A percentile compares a stretch with the other conserved stretches of the same genome.
Conservation (phyloP, 2,797 vertebrate species). For the Lepilemur septentrionalis region DNA sequence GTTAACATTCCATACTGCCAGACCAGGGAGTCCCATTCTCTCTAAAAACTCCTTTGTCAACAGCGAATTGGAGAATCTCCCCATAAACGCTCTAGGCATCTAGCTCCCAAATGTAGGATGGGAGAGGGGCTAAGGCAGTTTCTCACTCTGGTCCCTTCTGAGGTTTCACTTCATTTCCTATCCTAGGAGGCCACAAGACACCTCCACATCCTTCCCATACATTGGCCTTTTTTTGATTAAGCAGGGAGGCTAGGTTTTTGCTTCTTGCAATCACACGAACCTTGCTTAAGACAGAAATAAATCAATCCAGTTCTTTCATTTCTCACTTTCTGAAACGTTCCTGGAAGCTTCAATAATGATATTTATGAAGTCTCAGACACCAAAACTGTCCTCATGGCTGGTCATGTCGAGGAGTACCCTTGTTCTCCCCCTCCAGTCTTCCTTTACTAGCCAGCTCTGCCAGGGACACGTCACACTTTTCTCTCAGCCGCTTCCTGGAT, state of each 20-base stretch:
- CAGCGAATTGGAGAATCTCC: not conserved
- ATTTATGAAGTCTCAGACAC: not conserved
- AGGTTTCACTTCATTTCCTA: not conserved
- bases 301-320: not conserved
- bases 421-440: not conserved
- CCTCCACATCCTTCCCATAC: not conserved
- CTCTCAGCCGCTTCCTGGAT: not conserved
- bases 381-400: not conserved
- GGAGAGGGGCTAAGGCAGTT: not conserved
- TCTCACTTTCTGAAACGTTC: not conserved
- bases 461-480: rapidly evolving
- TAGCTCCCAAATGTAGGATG: not conserved
- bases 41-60: not conserved
- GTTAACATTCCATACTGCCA: not conserved
- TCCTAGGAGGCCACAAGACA: not conserved
- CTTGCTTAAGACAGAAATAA: not conserved
- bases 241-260: not conserved
- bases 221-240: not conserved
- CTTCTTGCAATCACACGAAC: not conserved
- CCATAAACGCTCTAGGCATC: not conserved
- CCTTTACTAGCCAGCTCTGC: not conserved
- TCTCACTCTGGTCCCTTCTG: not conserved
- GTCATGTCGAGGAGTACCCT: not conserved
- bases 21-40: not conserved
- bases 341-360: not conserved